These are phyloP conservation scores for Strigamia transsilvanica DNA, from an alignment of 2,888 invertebrate species.

Conservation along the genomic window DNA sequence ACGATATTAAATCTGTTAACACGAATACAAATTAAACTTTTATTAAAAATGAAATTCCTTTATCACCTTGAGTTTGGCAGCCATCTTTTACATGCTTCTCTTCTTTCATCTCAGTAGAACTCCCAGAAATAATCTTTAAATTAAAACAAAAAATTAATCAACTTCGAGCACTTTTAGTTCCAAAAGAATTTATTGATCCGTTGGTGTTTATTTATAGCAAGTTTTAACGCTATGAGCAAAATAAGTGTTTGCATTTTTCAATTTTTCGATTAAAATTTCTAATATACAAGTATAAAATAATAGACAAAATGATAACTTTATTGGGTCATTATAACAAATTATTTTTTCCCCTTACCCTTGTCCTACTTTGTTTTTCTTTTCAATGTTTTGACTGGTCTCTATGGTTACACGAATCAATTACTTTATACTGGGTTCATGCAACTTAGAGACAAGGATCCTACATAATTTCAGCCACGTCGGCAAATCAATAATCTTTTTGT, in stretches of 20 bases:
- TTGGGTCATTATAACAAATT: background rate
- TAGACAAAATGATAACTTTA: background rate
- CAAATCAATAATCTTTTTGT: slow-evolving; percentile 27
- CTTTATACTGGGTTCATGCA: slow-evolving; percentile 34
- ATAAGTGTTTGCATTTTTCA: background rate
- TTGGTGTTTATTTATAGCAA: background rate
- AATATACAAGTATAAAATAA: background rate
- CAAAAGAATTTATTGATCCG: slow-evolving; percentile 17
- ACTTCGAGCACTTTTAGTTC: background rate
- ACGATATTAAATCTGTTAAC: slow-evolving; percentile 9
- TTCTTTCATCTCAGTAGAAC: slow-evolving; percentile 15
- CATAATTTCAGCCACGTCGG: slow-evolving; percentile 17
- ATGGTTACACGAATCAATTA: slow-evolving; percentile 31
- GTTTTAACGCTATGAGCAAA: background rate
- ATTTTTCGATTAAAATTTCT: background rate
- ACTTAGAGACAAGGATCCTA: slow-evolving; percentile 34
- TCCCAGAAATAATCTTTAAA: slow-evolving; percentile 4
- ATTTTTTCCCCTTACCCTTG: background rate
- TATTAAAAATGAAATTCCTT: background rate
- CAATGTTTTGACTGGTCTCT: slow-evolving; percentile 25
- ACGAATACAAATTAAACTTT: background rate
- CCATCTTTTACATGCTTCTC: background rate
- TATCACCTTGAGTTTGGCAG: background rate
- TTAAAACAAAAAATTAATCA: background rate
- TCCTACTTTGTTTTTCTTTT: background rate